Conservation (phyloP, 1,140 invertebrate genomes). For the Drosophila oshimai region DNA sequence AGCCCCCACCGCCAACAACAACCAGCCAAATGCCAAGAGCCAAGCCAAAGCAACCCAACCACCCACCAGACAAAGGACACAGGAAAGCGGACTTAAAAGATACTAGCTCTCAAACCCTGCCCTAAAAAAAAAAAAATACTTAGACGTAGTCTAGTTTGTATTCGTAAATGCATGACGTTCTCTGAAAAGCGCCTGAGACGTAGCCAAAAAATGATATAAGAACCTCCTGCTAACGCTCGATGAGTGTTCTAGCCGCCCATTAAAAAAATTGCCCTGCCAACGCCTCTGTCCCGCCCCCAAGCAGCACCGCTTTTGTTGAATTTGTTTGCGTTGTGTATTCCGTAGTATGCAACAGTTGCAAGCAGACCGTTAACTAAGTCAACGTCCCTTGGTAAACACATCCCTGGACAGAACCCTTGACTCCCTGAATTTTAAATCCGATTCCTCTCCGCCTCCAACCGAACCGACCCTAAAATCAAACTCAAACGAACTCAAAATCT, state of each 20-base stretch:
- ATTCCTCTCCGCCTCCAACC: not conserved
- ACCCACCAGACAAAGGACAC: constrained; percentile 42
- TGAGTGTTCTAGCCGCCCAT: constrained; percentile 11
- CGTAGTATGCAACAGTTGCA: constrained; percentile 59
- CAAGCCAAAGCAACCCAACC: constrained; percentile 1
- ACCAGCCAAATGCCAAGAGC: not conserved
- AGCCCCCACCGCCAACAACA: constrained; percentile 12
- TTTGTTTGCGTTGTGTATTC: constrained; percentile 58
- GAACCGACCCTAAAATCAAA: not conserved
- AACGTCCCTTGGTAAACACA: constrained; percentile 5
- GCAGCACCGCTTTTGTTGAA: constrained; percentile 54
- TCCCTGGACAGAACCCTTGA: not conserved
- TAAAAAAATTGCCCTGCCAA: constrained; percentile 1
- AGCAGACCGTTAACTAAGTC: constrained; percentile 25
- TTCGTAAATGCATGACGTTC: constrained; percentile 55
- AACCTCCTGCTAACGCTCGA: constrained; percentile 24
- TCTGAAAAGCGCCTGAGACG: constrained; percentile 49
- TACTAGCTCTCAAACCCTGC: constrained; percentile 15
- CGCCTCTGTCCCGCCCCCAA: constrained; percentile 21
- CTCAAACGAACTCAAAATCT: not conserved
- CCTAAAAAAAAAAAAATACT: constrained; percentile 21
- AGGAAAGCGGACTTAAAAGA: constrained; percentile 36
- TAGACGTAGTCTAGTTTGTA: constrained; percentile 60
- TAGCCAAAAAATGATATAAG: constrained; percentile 19
- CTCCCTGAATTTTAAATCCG: not conserved